phyloP scores from a whole-genome alignment of 2,113 vertebrate genomes.

The Noctilio leporinus region DNA sequence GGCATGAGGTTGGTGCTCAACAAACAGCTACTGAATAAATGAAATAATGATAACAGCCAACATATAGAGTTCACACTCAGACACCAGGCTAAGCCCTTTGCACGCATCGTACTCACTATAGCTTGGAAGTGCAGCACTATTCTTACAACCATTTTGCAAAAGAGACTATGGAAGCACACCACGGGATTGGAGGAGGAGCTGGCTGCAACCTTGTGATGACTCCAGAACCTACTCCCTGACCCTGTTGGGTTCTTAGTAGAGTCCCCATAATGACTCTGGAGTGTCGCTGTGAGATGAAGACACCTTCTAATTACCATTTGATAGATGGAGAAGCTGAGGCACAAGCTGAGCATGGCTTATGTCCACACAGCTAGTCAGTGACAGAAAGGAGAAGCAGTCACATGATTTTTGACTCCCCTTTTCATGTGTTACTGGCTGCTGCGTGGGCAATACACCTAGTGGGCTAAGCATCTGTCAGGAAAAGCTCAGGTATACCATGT shows the following conservation, averaged over 20 bases:
- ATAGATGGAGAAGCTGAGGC: neutral
- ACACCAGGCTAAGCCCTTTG: neutral
- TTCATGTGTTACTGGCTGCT: neutral
- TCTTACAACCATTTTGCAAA: neutral
- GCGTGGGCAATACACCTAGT: neutral
- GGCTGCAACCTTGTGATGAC: neutral
- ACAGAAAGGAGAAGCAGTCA: neutral
- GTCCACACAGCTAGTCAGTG: neutral
- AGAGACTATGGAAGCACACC: neutral
- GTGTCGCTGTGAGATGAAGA: neutral
- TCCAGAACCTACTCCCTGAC: neutral
- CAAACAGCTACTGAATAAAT: neutral
- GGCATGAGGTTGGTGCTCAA: neutral
- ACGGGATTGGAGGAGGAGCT: fast-evolving
- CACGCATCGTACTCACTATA: fast-evolving
- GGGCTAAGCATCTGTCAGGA: neutral
- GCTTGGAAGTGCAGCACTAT: neutral
- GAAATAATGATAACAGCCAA: neutral
- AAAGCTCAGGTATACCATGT: neutral
- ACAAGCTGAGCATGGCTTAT: neutral
- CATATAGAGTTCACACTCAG: neutral
- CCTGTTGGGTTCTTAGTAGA: neutral
- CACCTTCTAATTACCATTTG: neutral
- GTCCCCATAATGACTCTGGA: neutral
- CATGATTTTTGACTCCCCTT: neutral